These are phyloP conservation scores for Uropetala carovei DNA, from an alignment of 2,888 invertebrate species.

Conservation along the genomic window DNA sequence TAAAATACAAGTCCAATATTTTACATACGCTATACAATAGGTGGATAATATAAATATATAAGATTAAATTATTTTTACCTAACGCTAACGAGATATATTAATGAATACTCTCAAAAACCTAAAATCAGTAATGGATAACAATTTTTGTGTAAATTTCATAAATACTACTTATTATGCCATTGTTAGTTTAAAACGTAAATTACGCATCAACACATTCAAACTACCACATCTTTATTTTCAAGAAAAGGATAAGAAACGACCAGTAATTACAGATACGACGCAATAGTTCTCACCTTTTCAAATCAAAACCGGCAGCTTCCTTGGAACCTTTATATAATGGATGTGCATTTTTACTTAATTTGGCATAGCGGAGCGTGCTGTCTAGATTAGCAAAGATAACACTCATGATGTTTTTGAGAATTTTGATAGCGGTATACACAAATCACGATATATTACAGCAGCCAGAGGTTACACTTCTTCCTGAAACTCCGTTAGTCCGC, in stretches of 20 bases:
- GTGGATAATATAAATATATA: not conserved
- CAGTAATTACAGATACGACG: not conserved
- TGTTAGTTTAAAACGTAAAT: not conserved
- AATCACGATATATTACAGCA: too few relatives aligned
- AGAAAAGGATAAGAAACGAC: not conserved
- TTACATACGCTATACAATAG: not conserved
- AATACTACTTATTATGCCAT: not conserved
- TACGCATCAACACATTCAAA: too few relatives aligned
- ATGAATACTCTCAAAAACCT: too few relatives aligned
- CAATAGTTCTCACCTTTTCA: slow-evolving; percentile 28
- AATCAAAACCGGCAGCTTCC: slow-evolving; percentile 56
- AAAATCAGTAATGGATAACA: too few relatives aligned
- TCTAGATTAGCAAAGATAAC: slow-evolving; percentile 31
- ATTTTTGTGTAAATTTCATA: too few relatives aligned
- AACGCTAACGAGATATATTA: too few relatives aligned
- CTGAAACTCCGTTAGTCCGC: too few relatives aligned
- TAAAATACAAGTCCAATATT: slow-evolving; percentile 73
- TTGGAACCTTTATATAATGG: slow-evolving; percentile 36
- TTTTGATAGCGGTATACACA: not conserved
- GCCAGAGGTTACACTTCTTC: too few relatives aligned
- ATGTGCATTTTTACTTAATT: slow-evolving; percentile 14
- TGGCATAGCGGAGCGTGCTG: slow-evolving; percentile 47
- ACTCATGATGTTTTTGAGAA: slow-evolving; percentile 35
- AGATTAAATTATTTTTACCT: not conserved
- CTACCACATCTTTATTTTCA: too few relatives aligned